phyloP scores from a whole-genome alignment of 1,140 invertebrate species.

The Caerostris extrusa region DNA sequence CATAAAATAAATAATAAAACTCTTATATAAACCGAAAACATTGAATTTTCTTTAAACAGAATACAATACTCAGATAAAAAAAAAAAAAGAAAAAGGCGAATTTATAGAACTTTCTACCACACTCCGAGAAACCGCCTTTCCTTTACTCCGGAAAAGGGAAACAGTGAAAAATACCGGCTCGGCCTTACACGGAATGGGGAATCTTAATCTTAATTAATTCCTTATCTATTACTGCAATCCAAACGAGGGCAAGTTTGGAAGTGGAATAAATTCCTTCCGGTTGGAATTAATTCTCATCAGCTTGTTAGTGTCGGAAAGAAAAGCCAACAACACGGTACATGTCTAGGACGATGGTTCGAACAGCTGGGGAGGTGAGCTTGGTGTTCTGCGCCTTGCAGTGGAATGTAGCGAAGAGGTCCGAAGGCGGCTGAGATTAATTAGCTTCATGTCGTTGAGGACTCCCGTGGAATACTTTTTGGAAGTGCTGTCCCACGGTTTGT shows the following conservation, averaged over 20 bases:
- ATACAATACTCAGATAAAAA: no score
- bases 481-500: constrained; percentile 78
- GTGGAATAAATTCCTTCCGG: no score
- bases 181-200: background rate
- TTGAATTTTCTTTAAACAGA: no score
- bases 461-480: constrained; percentile 56
- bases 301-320: no score
- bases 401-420: constrained; percentile 90
- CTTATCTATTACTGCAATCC: background rate
- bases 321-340: constrained; percentile 92
- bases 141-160: background rate
- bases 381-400: constrained; percentile 93
- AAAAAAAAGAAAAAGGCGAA: no score
- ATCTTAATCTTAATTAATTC: constrained; percentile 9
- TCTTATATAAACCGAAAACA: no score
- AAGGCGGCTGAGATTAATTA: constrained; percentile 87
- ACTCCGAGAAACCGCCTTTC: background rate
- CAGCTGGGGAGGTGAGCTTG: constrained; percentile 88
- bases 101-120: no score
- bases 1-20: no score
- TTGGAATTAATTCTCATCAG: background rate
- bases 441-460: constrained; percentile 84
- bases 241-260: background rate
- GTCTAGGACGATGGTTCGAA: constrained; percentile 89
- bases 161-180: background rate